phyloP scores from a whole-genome alignment of 2,113 vertebrate species.

The Megaleporinus macrocephalus region DNA sequence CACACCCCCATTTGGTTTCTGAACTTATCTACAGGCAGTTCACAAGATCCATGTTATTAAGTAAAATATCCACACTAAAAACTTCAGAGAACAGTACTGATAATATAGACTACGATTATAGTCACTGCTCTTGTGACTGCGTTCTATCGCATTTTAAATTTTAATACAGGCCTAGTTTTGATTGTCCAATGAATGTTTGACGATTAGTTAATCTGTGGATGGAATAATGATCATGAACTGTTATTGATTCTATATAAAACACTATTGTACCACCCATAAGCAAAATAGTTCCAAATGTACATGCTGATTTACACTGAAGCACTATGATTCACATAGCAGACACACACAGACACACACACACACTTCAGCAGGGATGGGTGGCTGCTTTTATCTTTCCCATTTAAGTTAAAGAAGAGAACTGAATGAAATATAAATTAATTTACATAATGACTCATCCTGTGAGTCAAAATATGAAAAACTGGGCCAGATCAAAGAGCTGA shows the following conservation, averaged over 20 bases:
- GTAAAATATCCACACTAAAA: too few species aligned
- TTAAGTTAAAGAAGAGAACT: slow-evolving; percentile 25
- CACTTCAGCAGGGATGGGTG: background rate
- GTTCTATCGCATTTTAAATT: too few species aligned
- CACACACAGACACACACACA: background rate
- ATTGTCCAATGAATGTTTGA: too few species aligned
- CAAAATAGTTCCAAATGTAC: background rate
- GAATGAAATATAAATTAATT: slow-evolving; percentile 49
- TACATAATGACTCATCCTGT: slow-evolving; percentile 49
- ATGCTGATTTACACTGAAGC: background rate
- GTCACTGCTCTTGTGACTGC: too few species aligned
- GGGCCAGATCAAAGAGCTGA: slow-evolving; percentile 41
- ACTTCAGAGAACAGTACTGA: too few species aligned
- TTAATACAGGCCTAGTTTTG: too few species aligned
- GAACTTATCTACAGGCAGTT: too few species aligned
- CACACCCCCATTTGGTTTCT: too few species aligned
- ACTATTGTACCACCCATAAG: background rate
- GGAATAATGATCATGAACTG: too few species aligned
- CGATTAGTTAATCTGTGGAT: too few species aligned
- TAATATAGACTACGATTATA: too few species aligned
- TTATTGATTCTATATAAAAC: background rate
- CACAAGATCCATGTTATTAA: too few species aligned
- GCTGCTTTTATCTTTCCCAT: slow-evolving; percentile 11
- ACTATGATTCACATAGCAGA: background rate
- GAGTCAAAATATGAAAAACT: slow-evolving; percentile 35